Base-by-base conservation (phyloP, 2,888 invertebrate species). In the Phalangium opilio region DNA sequence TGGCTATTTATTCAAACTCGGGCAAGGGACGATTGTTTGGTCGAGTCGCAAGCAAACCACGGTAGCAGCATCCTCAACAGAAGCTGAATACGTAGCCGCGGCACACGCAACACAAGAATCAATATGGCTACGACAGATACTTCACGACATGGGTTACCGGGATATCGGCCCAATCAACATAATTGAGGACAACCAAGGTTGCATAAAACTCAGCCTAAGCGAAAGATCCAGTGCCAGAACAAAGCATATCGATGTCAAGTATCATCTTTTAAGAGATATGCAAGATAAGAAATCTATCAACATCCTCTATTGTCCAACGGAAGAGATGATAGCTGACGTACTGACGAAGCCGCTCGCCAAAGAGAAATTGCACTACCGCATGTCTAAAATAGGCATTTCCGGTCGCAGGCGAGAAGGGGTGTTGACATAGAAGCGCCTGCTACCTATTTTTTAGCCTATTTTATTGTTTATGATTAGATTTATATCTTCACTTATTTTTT, bases 1-100 rank as follows among this genome's bases (percentile, higher is more conserved):
- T n/a, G n/a, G n/a, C n/a, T n/a, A n/a, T n/a, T 14, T 54, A 20
- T 43, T 52, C 7, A 44, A 40, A 27, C 15, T 32, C 10, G 8
- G 12, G 15, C 41, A n/a, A 1, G 15, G 15, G 8, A 15, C 39
- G 36, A 17, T 51, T 17, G 45, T 46, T 1, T 54, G 50, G 52
- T 43, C 33, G 32, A 33, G 21, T 10, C 48, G 43, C 35, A 51
- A 51, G 21, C 53, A 57, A 33, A 36, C 44, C n/a, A 49, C 45
- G 10, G 52, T 57, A 12, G 56, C 55, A 14, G 34, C 55, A 11
- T 57, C 56, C 1, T 44, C 56, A 10, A 50, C 52, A 40, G 57
- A 57, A 40, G 54, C 52, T 19, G 57, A 58, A 36, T 57, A 56
- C 38, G 53, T 54, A 34, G 56, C 55, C n/a, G n/a, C 48, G 12